Conservation (phyloP, 2,797 vertebrate species). For the Thunnus albacares region DNA sequence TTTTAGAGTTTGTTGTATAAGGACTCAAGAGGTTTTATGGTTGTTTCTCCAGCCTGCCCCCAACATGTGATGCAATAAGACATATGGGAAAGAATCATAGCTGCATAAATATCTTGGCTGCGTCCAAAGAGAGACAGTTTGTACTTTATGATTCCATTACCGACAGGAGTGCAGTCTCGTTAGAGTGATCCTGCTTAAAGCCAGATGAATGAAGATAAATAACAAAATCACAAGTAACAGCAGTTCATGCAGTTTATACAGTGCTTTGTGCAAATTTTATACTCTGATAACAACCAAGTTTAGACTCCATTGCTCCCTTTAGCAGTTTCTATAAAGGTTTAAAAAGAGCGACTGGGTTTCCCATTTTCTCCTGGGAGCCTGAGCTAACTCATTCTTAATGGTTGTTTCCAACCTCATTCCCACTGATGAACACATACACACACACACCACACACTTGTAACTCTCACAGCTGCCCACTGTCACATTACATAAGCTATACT, state of each 20-base stretch:
- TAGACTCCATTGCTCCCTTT: constrained; percentile 18
- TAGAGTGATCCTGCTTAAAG: too few relatives aligned
- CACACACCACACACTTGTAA: constrained; percentile 45
- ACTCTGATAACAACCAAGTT: constrained; percentile 1
- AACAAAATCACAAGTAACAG: neutral
- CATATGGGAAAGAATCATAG: too few relatives aligned
- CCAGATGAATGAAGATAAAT: neutral
- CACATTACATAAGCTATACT: constrained; percentile 41
- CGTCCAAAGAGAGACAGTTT: too few relatives aligned
- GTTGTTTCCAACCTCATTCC: constrained; percentile 68
- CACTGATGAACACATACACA: constrained; percentile 53
- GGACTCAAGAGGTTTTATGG: too few relatives aligned
- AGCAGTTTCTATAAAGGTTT: constrained; percentile 20
- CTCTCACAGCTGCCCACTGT: constrained; percentile 40
- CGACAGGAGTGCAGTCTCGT: too few relatives aligned
- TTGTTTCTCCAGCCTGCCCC: too few relatives aligned
- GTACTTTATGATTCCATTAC: too few relatives aligned
- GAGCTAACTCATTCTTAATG: constrained; percentile 56
- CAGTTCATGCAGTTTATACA: constrained; percentile 4
- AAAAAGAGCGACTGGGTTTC: constrained; percentile 46
- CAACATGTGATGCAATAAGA: too few relatives aligned
- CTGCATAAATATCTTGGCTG: too few relatives aligned
- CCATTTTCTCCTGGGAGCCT: constrained; percentile 49
- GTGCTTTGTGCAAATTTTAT: neutral
- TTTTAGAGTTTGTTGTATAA: too few relatives aligned